Evolutionary conservation across 2,113 vertebrate genomes (phyloP).

Genomic region (Lagenorhynchus albirostris): DNA sequence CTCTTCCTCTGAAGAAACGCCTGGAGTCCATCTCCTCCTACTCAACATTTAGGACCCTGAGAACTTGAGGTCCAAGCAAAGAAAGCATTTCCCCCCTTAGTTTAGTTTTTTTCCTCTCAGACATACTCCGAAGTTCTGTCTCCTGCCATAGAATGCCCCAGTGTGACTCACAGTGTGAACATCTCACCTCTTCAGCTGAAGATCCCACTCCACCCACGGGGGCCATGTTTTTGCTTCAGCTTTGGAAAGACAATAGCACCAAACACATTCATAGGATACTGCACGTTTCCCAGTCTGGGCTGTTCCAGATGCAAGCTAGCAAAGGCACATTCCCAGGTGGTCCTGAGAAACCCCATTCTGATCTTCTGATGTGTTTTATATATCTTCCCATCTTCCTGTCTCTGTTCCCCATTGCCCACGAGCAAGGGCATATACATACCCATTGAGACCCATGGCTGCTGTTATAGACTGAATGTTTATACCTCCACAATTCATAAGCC

Average conservation of each 20-base stretch:
- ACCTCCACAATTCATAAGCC: accelerated
- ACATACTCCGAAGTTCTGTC: not conserved
- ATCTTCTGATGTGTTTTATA: not conserved
- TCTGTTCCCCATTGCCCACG: not conserved
- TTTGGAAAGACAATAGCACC: not conserved
- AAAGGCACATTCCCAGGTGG: not conserved
- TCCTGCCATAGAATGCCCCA: not conserved
- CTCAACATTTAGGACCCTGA: not conserved
- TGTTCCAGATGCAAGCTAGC: not conserved
- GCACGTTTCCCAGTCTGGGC: not conserved
- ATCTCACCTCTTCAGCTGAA: not conserved
- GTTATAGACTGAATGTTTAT: not conserved
- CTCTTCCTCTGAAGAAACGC: not conserved
- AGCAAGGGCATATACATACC: too few species aligned
- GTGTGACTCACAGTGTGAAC: not conserved
- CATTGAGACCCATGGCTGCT: not conserved
- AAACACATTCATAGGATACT: not conserved
- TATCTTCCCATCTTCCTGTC: not conserved
- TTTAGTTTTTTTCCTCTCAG: not conserved
- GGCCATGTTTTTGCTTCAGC: not conserved
- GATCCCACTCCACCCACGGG: too few species aligned
- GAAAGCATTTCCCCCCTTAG: not conserved
- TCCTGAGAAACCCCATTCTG: not conserved
- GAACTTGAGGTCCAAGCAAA: not conserved
- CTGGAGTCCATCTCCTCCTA: not conserved